phyloP scores from a whole-genome alignment of 1,140 invertebrate genomes.

The Drosophila pectinifera region DNA sequence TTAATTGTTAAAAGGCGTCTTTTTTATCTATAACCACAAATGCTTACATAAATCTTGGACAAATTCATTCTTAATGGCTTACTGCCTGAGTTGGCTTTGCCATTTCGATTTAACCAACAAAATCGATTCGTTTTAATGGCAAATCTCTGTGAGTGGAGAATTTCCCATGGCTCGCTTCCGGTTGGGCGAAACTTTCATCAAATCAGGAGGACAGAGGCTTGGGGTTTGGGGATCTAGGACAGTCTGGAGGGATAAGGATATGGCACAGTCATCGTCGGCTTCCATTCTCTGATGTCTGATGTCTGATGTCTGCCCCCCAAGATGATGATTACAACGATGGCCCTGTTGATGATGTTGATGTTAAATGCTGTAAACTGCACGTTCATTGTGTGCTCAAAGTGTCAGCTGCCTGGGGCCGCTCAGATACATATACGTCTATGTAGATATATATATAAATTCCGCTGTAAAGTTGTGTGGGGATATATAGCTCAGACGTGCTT shows the following conservation, averaged over 20 bases:
- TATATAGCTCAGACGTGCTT: slow-evolving; percentile 63
- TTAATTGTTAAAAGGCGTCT: too few relatives aligned
- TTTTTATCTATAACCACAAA: background rate
- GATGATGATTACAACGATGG: too few relatives aligned
- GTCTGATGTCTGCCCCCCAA: slow-evolving; percentile 34
- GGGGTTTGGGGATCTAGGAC: slow-evolving; percentile 13
- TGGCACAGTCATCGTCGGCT: slow-evolving; percentile 48
- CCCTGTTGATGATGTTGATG: slow-evolving; percentile 57
- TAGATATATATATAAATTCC: background rate
- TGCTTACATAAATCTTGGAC: too few relatives aligned
- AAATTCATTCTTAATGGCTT: slow-evolving; percentile 8
- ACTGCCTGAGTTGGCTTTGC: slow-evolving; percentile 23
- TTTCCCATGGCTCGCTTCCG: slow-evolving; percentile 68
- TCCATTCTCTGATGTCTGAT: slow-evolving; percentile 29
- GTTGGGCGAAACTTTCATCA: slow-evolving; percentile 65
- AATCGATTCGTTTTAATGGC: slow-evolving; percentile 68
- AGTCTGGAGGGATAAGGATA: slow-evolving; percentile 6
- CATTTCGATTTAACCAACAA: slow-evolving; percentile 35
- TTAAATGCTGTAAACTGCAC: slow-evolving; percentile 56
- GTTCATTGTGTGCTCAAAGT: slow-evolving; percentile 75
- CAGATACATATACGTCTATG: background rate
- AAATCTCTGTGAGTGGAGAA: slow-evolving; percentile 51
- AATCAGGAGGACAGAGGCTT: slow-evolving; percentile 18
- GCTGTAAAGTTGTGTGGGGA: slow-evolving; percentile 12
- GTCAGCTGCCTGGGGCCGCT: slow-evolving; percentile 40